phyloP scores from a whole-genome alignment of 53 echinoderm and acorn worm genomes.

The Crossaster papposus region DNA sequence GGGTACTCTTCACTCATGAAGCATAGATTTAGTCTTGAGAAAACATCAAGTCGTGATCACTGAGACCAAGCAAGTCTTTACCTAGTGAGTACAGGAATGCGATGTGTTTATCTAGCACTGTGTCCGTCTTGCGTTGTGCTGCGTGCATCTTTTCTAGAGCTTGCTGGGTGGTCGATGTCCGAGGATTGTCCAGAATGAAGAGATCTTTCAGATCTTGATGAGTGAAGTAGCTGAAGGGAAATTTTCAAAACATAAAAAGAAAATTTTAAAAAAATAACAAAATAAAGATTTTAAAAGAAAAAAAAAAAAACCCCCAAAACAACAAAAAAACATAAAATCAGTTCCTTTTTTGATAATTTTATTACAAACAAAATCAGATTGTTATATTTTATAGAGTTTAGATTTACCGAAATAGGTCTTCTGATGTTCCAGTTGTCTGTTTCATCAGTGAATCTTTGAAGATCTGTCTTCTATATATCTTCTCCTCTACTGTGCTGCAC shows the following conservation, averaged over 20 bases:
- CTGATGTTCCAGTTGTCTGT: constrained; percentile 86
- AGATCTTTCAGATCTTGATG: constrained; percentile 85
- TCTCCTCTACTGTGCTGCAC: constrained; percentile 93
- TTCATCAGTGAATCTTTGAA: constrained; percentile 95
- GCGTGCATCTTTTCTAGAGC: constrained; percentile 89
- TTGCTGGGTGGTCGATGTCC: constrained; percentile 78
- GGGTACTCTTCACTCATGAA: no score
- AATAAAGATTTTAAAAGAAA: background rate
- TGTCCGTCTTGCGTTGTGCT: constrained; percentile 79
- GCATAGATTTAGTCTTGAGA: no score
- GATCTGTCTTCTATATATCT: constrained; percentile 94
- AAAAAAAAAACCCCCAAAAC: background rate
- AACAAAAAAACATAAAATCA: no score
- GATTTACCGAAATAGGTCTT: constrained; percentile 88
- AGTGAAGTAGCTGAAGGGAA: constrained; percentile 78
- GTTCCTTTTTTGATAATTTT: no score
- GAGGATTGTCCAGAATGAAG: constrained; percentile 89
- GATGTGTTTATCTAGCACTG: constrained; percentile 80
- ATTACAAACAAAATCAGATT: background rate
- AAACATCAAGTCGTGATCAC: no score
- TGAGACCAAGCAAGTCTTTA: no score
- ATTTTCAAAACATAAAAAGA: background rate
- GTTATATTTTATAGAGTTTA: background rate
- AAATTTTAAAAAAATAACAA: background rate
- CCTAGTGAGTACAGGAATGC: constrained; percentile 91